These are phyloP conservation scores for Poeciliopsis infans DNA, from an alignment of 2,797 vertebrate genomes.

Conservation along the genomic window DNA sequence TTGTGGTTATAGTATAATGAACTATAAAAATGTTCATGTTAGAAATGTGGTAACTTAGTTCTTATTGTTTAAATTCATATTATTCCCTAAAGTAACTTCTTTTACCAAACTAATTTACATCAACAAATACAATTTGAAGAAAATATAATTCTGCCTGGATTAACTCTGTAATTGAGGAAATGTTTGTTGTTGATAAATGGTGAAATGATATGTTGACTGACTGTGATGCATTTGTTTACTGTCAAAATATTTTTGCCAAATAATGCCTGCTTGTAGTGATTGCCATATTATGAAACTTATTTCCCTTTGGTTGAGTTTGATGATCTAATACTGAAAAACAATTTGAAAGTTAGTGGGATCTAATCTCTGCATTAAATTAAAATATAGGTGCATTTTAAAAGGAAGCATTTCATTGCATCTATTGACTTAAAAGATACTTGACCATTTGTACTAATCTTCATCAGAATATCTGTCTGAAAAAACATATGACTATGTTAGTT, in stretches of 20 bases:
- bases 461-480: slow-evolving; percentile 4
- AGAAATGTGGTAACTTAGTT: neutral
- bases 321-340: neutral
- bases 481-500: slow-evolving; percentile 25
- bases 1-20: neutral
- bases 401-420: neutral
- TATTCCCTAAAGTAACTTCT: neutral
- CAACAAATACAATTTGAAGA: neutral
- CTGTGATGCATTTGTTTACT: slow-evolving; percentile 1
- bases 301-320: neutral
- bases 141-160: slow-evolving; percentile 1
- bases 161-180: neutral
- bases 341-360: neutral
- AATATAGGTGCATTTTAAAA: neutral
- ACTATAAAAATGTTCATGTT: neutral
- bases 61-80: neutral
- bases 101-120: slow-evolving; percentile 16
- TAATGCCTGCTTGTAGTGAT: neutral
- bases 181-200: slow-evolving; percentile 20
- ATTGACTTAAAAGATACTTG: neutral
- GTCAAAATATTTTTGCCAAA: slow-evolving; percentile 1
- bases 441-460: neutral
- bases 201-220: slow-evolving; percentile 1
- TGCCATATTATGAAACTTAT: neutral
- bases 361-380: neutral